A percentile compares a stretch with the other conserved stretches of the same genome.
phyloP scores from a whole-genome alignment of 2,113 vertebrate species.

The Mystacornis crossleyi region DNA sequence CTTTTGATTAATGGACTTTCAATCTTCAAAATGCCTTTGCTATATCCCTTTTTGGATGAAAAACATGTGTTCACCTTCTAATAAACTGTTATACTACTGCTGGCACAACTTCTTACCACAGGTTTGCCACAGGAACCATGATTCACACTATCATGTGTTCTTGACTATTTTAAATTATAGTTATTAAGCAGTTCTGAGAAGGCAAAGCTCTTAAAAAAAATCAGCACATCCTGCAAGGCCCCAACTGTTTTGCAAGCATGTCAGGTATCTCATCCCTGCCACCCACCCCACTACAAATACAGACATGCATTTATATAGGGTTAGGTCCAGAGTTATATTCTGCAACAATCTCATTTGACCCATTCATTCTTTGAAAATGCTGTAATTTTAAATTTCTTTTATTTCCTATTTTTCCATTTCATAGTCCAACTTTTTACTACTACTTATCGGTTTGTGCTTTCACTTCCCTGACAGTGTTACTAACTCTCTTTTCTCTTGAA shows the following conservation, averaged over 20 bases:
- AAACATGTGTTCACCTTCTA: slow-evolving; percentile 12
- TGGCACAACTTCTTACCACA: slow-evolving; percentile 40
- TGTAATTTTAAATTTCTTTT: not conserved
- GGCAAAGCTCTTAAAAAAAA: slow-evolving; percentile 6
- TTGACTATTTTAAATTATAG: slow-evolving; percentile 24
- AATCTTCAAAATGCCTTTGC: slow-evolving; percentile 16
- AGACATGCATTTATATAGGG: not conserved
- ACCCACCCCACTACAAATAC: not conserved
- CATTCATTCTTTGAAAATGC: not conserved
- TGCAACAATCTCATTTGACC: not conserved
- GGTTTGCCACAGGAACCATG: slow-evolving; percentile 58
- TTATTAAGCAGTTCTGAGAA: slow-evolving; percentile 48
- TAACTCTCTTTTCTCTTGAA: not conserved
- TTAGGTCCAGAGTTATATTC: not conserved
- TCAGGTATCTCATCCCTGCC: not conserved
- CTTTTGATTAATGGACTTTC: slow-evolving; percentile 1
- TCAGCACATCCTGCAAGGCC: not conserved
- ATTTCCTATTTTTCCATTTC: not conserved
- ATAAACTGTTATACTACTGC: slow-evolving; percentile 31
- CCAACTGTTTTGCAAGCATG: not conserved
- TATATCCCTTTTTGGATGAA: slow-evolving; percentile 26
- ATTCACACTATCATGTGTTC: slow-evolving; percentile 49
- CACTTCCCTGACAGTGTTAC: not conserved
- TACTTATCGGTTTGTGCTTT: not conserved
- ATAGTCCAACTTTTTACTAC: not conserved